Conservation (phyloP, 1,140 invertebrate genomes). For the Teleopsis dalmanni region DNA sequence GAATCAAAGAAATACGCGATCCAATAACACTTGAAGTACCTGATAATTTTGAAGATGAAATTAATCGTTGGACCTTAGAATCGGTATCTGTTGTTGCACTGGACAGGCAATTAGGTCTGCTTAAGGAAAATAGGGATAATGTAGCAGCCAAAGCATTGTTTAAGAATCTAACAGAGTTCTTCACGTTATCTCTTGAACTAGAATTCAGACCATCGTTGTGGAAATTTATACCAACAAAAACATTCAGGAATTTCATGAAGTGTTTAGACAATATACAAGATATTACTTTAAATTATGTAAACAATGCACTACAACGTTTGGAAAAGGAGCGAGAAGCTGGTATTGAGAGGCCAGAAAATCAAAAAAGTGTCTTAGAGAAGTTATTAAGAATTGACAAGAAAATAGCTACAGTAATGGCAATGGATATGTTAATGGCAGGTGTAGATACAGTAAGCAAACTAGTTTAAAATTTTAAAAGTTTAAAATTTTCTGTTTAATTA, state of each 20-base stretch:
- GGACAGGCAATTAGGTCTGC: slow-evolving; percentile 58
- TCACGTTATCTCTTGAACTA: slow-evolving; percentile 41
- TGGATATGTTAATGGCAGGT: slow-evolving; percentile 65
- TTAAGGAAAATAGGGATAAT: slow-evolving; percentile 39
- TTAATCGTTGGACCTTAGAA: slow-evolving; percentile 64
- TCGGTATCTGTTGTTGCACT: slow-evolving; percentile 62
- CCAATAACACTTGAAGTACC: slow-evolving; percentile 50
- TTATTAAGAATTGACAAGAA: slow-evolving; percentile 52
- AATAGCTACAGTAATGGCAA: slow-evolving; percentile 55
- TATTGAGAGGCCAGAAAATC: slow-evolving; percentile 47
- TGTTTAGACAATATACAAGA: slow-evolving; percentile 35
- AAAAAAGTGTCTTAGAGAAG: slow-evolving; percentile 50
- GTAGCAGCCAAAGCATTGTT: slow-evolving; percentile 49
- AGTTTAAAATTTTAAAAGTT: not conserved
- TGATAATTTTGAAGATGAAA: slow-evolving; percentile 53
- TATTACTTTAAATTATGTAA: slow-evolving; percentile 22
- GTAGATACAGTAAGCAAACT: slow-evolving; percentile 59
- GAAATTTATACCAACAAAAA: slow-evolving; percentile 52
- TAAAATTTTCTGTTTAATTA: not conserved
- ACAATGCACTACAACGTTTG: slow-evolving; percentile 23
- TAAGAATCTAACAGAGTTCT: slow-evolving; percentile 48
- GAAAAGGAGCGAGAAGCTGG: slow-evolving; percentile 12
- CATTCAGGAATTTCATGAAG: slow-evolving; percentile 51
- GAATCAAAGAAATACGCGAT: slow-evolving; percentile 50
- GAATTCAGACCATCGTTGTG: slow-evolving; percentile 57